Base-by-base conservation (phyloP, 2,888 invertebrate genomes). In the Mesoligia furuncula region DNA sequence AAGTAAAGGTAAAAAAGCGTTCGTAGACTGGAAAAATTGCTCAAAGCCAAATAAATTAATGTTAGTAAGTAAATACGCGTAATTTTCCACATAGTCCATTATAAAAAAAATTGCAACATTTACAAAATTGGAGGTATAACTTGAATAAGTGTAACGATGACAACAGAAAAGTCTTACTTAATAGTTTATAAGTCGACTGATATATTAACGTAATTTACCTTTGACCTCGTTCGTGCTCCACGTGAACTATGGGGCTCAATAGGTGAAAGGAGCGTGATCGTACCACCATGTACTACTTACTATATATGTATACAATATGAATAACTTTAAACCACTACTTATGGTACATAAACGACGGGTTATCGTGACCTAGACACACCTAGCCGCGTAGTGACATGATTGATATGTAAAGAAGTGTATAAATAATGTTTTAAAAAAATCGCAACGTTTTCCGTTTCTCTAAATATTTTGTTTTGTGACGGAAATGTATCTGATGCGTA, bases 181-280 rank as follows among this genome's bases (percentile, higher is more conserved):
- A 64, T 78, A 69, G 73, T 77, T 79, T 64, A 66, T 77, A 75
- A 79, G 79, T 80, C 68, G 71, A 59, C 68, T 81, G 77, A 83
- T 79, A 83, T 85, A 82, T 77, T 89, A 90, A 91, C 89, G 90
- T 90, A 90, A 85, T 90, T 93, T 89, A 94, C 92, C 94, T 95
- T 87, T 94, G 94, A 93, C 94, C 94, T 91, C 81, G 85, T 88
- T 90, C 93, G 93, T 95, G 94, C 92, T 92, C 90, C 88, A 92
- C 90, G 90, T 93, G 94, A 94, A 93, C 93, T 94, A 92, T 93
- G 87, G 90, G 88, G 87, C 89, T 86, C 87, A 89, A 89, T 92
- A 89, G 92, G 95, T 95, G 95, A 96, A 95, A 95, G 95, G 95
- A 92, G 88, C 80, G 79, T 80, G 79, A 39, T 88, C 72, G 88